phyloP scores from a whole-genome alignment of 2,888 invertebrate species.

The Gandaritis pyraliata region DNA sequence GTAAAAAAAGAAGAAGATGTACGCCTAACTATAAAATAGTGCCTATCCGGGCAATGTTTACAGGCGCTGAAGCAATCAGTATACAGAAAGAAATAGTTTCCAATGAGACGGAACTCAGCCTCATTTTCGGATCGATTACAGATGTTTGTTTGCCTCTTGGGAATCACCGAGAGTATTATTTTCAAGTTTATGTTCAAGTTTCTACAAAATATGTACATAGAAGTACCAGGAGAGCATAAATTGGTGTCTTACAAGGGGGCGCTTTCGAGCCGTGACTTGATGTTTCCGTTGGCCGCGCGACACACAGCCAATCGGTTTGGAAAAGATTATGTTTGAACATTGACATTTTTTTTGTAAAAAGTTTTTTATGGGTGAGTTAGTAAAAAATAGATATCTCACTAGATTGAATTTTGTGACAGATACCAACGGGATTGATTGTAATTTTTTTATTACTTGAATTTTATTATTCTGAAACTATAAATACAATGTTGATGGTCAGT shows the following conservation, averaged over 20 bases:
- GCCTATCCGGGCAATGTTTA: slow-evolving; percentile 17
- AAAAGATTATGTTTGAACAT: slow-evolving; percentile 37
- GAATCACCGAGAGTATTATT: slow-evolving; percentile 4
- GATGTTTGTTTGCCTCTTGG: slow-evolving; percentile 1
- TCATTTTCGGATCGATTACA: slow-evolving; percentile 18
- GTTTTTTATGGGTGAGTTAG: too few relatives aligned
- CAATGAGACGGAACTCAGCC: slow-evolving; percentile 22
- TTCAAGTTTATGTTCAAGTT: neutral
- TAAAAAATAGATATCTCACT: too few relatives aligned
- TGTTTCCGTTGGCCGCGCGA: slow-evolving; percentile 62
- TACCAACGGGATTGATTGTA: too few relatives aligned
- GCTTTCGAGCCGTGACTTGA: slow-evolving; percentile 72
- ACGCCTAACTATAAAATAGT: too few relatives aligned
- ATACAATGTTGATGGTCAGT: too few relatives aligned
- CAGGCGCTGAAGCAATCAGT: slow-evolving; percentile 31
- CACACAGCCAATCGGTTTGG: slow-evolving; percentile 48
- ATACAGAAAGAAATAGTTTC: slow-evolving; percentile 24
- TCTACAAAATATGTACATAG: slow-evolving; percentile 14
- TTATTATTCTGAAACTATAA: too few relatives aligned
- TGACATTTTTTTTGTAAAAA: too few relatives aligned
- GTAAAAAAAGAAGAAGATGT: too few relatives aligned
- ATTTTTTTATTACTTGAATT: too few relatives aligned
- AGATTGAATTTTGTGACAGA: too few relatives aligned
- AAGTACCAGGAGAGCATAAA: slow-evolving; percentile 26
- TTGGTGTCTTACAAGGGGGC: slow-evolving; percentile 67